A percentile compares a stretch with the other conserved stretches of the same genome.
Evolutionary conservation across 2,113 vertebrate species (phyloP).

Genomic region (Ammodytes marinus): DNA sequence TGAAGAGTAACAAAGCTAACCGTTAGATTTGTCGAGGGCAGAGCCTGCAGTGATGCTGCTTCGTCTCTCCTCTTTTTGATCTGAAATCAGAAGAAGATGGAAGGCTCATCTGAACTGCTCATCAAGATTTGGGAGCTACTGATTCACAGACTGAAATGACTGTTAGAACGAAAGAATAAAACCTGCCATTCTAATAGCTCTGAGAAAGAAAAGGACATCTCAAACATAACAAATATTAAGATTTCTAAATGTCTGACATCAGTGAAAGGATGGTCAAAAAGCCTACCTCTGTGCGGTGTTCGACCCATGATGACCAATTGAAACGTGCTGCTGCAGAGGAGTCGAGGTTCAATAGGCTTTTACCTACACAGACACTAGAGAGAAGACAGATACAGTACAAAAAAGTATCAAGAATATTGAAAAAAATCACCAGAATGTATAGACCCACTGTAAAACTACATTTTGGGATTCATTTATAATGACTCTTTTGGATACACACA

Average conservation of each 20-base stretch:
- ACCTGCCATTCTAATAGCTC: background rate
- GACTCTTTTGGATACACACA: background rate
- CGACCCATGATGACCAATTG: slow-evolving; percentile 78
- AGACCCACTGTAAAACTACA: background rate
- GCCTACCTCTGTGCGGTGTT: slow-evolving; percentile 81
- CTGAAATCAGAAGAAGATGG: slow-evolving; percentile 72
- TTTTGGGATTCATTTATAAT: background rate
- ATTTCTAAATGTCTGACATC: background rate
- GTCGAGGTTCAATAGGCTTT: slow-evolving; percentile 25
- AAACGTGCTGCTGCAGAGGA: slow-evolving; percentile 26
- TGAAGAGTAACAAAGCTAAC: slow-evolving; percentile 54
- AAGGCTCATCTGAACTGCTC: slow-evolving; percentile 28
- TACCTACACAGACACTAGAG: slow-evolving; percentile 51
- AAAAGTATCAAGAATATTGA: background rate
- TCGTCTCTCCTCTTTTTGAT: slow-evolving; percentile 80
- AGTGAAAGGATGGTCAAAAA: background rate
- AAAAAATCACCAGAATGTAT: background rate
- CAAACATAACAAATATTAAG: background rate
- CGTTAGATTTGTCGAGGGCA: slow-evolving; percentile 79
- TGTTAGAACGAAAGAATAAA: slow-evolving; percentile 38
- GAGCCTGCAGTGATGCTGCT: slow-evolving; percentile 75
- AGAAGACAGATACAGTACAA: slow-evolving; percentile 24
- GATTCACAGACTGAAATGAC: slow-evolving; percentile 54
- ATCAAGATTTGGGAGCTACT: slow-evolving; percentile 41
- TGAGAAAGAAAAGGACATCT: background rate